Percentiles rank a stretch among this genome's conserved stretches.
phyloP scores from a whole-genome alignment of 2,888 invertebrate genomes.

The Campaea margaritaria region DNA sequence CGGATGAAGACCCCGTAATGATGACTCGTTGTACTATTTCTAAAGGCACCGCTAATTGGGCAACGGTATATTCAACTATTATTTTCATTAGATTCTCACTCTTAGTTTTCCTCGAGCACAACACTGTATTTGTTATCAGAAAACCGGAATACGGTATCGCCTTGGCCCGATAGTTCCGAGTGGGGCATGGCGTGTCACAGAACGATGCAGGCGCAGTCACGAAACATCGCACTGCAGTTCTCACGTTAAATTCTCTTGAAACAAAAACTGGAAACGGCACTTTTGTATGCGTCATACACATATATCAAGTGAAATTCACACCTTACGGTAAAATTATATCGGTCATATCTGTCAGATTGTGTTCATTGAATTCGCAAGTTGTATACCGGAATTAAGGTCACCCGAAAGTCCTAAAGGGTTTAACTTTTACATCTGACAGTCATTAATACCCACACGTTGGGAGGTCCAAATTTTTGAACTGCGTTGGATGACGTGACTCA shows the following conservation, averaged over 20 bases:
- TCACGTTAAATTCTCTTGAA: constrained; percentile 36
- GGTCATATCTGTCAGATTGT: constrained; percentile 22
- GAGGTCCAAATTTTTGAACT: constrained; percentile 22
- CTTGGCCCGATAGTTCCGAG: constrained; percentile 75
- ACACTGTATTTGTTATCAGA: constrained; percentile 54
- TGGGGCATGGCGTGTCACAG: constrained; percentile 78
- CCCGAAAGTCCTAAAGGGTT: constrained; percentile 15
- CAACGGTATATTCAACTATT: constrained; percentile 38
- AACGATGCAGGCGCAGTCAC: constrained; percentile 68
- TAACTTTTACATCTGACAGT: constrained; percentile 11
- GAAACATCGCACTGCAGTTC: constrained; percentile 54
- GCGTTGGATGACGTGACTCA: constrained; percentile 20
- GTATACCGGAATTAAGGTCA: constrained; percentile 23
- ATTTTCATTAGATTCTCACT: constrained; percentile 34
- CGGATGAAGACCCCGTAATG: constrained; percentile 19
- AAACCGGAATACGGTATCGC: constrained; percentile 71
- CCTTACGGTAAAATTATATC: constrained; percentile 33
- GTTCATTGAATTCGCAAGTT: constrained; percentile 27
- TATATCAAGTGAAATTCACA: constrained; percentile 20
- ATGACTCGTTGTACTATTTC: constrained; percentile 23
- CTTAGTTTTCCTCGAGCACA: constrained; percentile 31
- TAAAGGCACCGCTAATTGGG: constrained; percentile 36
- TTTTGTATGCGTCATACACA: constrained; percentile 8
- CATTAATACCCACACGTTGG: constrained; percentile 5
- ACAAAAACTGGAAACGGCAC: constrained; percentile 15